Evolutionary conservation across 2,113 vertebrate species (phyloP).

Genomic region (Periophthalmodon schlosseri): DNA sequence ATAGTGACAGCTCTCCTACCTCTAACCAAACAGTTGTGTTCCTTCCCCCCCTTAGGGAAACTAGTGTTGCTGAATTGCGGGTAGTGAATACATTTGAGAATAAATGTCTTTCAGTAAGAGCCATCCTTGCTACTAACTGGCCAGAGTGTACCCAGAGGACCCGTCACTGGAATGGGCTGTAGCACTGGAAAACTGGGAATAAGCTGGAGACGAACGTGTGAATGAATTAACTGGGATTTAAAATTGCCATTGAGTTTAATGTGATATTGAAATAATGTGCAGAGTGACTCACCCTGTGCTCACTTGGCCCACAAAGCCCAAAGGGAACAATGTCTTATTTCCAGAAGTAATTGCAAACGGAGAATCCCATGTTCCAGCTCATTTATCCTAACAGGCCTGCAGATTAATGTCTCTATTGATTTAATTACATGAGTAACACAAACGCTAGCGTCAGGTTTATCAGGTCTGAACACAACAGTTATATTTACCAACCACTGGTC

Average conservation of each 20-base stretch:
- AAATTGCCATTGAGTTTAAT: neutral
- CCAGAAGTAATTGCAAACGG: conserved; percentile 37
- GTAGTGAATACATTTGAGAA: neutral
- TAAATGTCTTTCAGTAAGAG: neutral
- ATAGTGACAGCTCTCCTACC: neutral
- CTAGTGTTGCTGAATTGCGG: neutral
- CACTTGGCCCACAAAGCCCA: conserved; percentile 1
- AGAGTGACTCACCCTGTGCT: neutral
- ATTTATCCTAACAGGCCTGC: conserved; percentile 48
- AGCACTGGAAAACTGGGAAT: neutral
- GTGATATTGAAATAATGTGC: neutral
- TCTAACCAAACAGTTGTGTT: neutral
- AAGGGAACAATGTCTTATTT: conserved; percentile 28
- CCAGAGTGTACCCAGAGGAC: neutral
- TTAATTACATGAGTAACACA: conserved; percentile 50
- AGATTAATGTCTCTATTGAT: conserved; percentile 52
- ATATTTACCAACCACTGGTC: neutral
- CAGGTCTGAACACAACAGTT: neutral
- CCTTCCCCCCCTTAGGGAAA: neutral
- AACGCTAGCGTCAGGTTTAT: conserved; percentile 3
- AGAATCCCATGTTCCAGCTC: conserved; percentile 46
- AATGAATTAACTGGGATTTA: neutral
- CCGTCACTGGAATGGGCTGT: neutral
- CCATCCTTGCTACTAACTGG: neutral
- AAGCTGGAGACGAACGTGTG: neutral